Evolutionary conservation across 2,797 vertebrate genomes (phyloP).

Genomic region (Vespertilio murinus): DNA sequence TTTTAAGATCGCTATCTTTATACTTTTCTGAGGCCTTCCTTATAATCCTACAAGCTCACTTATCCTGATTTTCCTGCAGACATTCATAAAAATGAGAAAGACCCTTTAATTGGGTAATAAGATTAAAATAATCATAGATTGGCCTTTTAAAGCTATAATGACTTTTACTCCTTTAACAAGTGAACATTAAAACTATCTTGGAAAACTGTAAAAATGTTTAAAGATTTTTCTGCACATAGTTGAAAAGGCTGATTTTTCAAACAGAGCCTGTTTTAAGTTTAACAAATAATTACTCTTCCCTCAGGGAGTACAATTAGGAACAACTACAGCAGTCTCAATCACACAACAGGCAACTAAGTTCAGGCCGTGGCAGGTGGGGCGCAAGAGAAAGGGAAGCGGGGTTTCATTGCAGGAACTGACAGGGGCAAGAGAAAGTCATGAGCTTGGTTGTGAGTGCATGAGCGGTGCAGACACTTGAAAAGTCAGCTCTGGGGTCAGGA

Average conservation of each 20-base stretch:
- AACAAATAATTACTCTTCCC: background rate
- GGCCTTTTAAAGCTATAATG: background rate
- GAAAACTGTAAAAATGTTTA: background rate
- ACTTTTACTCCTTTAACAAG: background rate
- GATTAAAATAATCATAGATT: background rate
- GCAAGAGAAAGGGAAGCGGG: background rate
- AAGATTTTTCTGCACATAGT: background rate
- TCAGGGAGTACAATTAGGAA: background rate
- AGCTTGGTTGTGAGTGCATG: background rate
- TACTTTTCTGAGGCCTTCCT: background rate
- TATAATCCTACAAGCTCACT: background rate
- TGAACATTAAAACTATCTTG: background rate
- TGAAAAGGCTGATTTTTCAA: constrained; percentile 5
- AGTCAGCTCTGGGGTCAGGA: background rate
- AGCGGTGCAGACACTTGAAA: background rate
- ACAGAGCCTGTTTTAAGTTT: background rate
- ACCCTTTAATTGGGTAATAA: background rate
- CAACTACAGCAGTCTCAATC: background rate
- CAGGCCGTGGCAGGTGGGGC: background rate
- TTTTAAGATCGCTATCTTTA: background rate
- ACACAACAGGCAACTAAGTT: background rate
- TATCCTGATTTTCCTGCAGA: constrained; percentile 23
- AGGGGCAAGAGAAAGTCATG: background rate
- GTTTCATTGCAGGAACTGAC: background rate
- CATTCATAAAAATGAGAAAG: constrained; percentile 26